Evolutionary conservation across 2,797 vertebrate species (phyloP).

Genomic region (Tauraco hartlaubi): DNA sequence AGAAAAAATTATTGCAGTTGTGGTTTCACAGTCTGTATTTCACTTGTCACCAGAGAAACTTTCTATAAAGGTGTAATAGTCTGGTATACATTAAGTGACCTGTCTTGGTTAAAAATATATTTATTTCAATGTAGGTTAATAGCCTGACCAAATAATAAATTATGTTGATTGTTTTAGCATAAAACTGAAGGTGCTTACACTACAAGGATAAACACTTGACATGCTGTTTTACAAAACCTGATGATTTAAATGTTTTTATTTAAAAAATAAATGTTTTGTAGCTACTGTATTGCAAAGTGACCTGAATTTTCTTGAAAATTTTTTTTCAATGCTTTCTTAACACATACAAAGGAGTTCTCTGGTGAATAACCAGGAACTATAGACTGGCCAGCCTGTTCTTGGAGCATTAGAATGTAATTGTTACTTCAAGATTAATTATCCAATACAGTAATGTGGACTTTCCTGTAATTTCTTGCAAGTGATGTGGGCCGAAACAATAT

Average conservation of each 20-base stretch:
- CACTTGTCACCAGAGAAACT: not conserved
- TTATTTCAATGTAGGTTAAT: conserved; percentile 63
- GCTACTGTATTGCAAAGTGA: conserved; percentile 33
- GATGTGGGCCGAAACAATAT: not conserved
- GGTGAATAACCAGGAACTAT: not conserved
- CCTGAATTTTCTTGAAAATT: conserved; percentile 41
- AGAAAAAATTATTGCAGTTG: not conserved
- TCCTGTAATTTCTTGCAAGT: not conserved
- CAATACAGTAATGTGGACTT: not conserved
- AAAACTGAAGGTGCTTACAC: conserved; percentile 60
- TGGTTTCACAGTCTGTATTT: conserved; percentile 22
- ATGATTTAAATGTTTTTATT: conserved; percentile 72
- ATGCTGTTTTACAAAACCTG: conserved; percentile 62
- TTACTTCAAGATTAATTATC: conserved; percentile 19
- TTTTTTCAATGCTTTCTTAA: not conserved
- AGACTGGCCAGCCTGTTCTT: not conserved
- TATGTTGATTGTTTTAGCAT: conserved; percentile 54
- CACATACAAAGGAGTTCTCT: not conserved
- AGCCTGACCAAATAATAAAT: conserved; percentile 57
- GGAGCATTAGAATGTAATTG: not conserved
- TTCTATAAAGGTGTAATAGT: not conserved
- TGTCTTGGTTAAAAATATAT: conserved; percentile 52
- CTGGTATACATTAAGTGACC: conserved; percentile 5
- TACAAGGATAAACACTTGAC: conserved; percentile 47
- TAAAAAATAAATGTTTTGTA: conserved; percentile 76